Evolutionary conservation across 1,140 invertebrate genomes (phyloP).

Genomic region (Cydia splendana): DNA sequence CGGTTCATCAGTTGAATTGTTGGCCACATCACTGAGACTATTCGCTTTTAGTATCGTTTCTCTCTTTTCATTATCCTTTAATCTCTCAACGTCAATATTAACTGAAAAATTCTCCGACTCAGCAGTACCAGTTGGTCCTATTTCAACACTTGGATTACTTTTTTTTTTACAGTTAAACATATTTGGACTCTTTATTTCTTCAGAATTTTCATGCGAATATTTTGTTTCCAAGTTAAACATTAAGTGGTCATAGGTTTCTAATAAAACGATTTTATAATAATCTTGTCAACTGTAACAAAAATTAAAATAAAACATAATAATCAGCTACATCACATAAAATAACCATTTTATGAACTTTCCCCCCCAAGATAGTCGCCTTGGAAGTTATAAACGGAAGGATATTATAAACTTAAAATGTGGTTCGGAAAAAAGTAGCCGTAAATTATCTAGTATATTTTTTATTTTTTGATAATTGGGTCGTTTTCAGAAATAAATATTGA

Average conservation of each 20-base stretch:
- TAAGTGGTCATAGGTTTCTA: background rate
- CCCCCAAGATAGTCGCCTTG: no score
- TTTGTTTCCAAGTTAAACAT: background rate
- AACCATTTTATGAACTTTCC: no score
- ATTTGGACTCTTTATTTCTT: background rate
- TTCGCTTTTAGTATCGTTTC: background rate
- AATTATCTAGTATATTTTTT: no score
- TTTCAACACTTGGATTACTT: background rate
- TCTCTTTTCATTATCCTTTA: background rate
- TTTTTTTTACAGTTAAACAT: background rate
- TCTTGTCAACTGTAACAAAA: conserved; percentile 3
- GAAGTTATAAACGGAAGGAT: no score
- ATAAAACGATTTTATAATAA: background rate
- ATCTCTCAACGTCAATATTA: background rate
- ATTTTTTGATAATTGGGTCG: no score
- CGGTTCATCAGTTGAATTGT: background rate
- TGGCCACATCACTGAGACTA: background rate
- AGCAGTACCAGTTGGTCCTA: background rate
- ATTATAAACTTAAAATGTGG: no score
- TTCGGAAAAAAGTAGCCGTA: no score
- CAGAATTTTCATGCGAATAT: background rate
- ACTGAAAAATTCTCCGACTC: background rate
- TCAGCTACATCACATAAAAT: no score
- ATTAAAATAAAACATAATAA: background rate
- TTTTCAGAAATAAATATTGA: no score